Evolutionary conservation across 2,113 vertebrate species (phyloP).

Genomic region (Sylvilagus bachmani): DNA sequence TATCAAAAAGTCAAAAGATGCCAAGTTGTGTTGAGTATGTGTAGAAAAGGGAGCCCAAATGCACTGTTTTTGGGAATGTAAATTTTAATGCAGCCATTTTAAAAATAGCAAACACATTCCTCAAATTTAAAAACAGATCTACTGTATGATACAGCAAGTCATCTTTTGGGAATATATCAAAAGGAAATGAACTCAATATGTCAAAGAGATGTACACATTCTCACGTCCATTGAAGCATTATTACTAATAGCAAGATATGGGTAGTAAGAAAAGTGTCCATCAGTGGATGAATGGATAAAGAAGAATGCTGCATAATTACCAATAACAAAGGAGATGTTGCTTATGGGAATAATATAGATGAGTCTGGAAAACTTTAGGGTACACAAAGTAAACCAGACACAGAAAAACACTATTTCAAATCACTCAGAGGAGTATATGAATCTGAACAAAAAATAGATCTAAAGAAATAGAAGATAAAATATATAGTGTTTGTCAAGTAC

Average conservation of each 20-base stretch:
- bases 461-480: neutral
- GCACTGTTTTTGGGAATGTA: too few species aligned
- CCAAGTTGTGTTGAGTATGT: neutral
- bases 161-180: too few species aligned
- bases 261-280: neutral
- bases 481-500: neutral
- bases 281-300: too few species aligned
- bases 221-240: neutral
- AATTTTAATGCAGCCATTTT: too few species aligned
- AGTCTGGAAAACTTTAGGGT: neutral
- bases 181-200: neutral
- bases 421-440: neutral
- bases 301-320: too few species aligned
- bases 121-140: neutral
- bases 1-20: neutral
- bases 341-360: neutral
- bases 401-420: neutral
- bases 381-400: neutral
- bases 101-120: too few species aligned
- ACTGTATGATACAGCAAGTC: neutral
- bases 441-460: neutral
- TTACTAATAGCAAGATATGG: too few species aligned
- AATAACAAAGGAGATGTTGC: neutral
- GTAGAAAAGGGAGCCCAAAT: too few species aligned
- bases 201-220: neutral